A percentile compares a stretch with the other conserved stretches of the same genome.
phyloP scores from a whole-genome alignment of 2,888 invertebrate species.

The Latheticus oryzae region DNA sequence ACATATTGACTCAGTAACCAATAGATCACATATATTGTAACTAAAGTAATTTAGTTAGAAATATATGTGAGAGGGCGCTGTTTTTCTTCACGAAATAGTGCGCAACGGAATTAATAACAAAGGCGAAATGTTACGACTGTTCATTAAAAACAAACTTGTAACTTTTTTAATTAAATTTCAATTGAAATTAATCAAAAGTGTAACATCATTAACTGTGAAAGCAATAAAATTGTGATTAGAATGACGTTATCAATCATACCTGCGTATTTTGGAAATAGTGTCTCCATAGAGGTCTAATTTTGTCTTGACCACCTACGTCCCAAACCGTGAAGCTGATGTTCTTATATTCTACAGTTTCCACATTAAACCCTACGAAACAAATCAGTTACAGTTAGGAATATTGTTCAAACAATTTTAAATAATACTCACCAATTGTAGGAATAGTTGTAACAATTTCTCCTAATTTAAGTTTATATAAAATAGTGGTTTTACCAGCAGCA shows the following conservation, averaged over 20 bases:
- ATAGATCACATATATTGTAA: too few species aligned
- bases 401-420: constrained; percentile 1
- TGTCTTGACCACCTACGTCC: constrained; percentile 98
- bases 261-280: constrained; percentile 99
- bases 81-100: too few species aligned
- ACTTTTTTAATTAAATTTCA: too few species aligned
- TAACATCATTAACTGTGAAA: too few species aligned
- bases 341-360: constrained; percentile 99
- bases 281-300: constrained; percentile 97
- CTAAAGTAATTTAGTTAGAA: too few species aligned
- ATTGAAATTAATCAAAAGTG: too few species aligned
- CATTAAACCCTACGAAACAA: constrained; percentile 85
- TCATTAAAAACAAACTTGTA: too few species aligned
- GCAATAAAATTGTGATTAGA: too few species aligned
- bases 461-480: constrained; percentile 99
- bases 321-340: constrained; percentile 99
- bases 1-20: too few species aligned
- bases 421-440: constrained; percentile 94
- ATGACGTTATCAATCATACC: constrained; percentile 67
- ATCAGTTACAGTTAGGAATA: constrained; percentile 10
- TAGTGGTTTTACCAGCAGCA: constrained; percentile 99
- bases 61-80: too few species aligned
- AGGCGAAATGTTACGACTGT: too few species aligned
- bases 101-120: too few species aligned
- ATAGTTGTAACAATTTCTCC: constrained; percentile 99